phyloP scores from a whole-genome alignment of 2,113 vertebrate species.

The Suricata suricatta region DNA sequence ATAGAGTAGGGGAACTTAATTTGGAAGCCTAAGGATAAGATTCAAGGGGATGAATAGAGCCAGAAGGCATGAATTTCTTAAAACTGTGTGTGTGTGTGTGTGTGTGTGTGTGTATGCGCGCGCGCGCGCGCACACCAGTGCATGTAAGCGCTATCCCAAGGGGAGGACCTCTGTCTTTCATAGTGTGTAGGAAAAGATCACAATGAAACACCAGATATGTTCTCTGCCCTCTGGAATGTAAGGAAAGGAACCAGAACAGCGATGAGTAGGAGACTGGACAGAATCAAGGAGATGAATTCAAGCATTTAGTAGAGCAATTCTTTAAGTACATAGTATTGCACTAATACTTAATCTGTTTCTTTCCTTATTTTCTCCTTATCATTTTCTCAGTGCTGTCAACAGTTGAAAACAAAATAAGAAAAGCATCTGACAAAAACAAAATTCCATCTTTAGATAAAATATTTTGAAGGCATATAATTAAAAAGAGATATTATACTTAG shows the following conservation, averaged over 20 bases:
- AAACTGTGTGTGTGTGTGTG: background rate
- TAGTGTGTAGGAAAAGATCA: background rate
- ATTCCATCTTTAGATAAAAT: slow-evolving; percentile 16
- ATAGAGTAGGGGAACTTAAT: background rate
- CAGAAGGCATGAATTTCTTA: background rate
- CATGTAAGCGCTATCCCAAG: background rate
- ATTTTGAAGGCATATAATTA: background rate
- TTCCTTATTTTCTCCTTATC: background rate
- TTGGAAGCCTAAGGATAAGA: background rate
- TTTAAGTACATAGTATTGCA: background rate
- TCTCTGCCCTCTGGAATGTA: background rate
- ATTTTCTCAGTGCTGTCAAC: background rate
- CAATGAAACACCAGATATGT: background rate
- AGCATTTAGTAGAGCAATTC: too few relatives aligned
- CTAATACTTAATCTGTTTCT: background rate
- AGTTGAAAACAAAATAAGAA: background rate
- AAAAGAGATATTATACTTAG: background rate
- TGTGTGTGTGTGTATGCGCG: too few relatives aligned
- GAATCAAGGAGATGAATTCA: background rate
- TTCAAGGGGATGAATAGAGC: background rate
- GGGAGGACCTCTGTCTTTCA: background rate
- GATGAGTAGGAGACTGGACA: background rate
- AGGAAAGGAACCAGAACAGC: background rate
- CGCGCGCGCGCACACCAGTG: rapidly evolving
- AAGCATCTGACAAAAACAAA: background rate